Conservation (phyloP, 2,113 vertebrate genomes). For the Phaethornis superciliosus region DNA sequence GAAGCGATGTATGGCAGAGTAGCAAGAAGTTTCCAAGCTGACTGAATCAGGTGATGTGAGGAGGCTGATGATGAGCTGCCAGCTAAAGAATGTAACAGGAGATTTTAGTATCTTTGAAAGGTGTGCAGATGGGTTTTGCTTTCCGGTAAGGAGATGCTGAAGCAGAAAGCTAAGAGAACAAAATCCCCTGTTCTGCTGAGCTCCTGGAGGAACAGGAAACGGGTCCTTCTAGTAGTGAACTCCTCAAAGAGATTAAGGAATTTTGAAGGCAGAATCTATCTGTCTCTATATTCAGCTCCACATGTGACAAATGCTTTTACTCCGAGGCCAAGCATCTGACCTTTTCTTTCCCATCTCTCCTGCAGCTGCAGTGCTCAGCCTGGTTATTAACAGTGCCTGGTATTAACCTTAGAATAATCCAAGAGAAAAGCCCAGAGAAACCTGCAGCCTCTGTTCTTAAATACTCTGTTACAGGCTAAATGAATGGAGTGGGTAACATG, state of each 20-base stretch:
- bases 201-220: conserved; percentile 1
- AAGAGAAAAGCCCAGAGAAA: not conserved
- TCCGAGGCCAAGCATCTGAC: not conserved
- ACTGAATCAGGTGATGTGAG: not conserved
- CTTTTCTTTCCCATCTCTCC: conserved; percentile 23
- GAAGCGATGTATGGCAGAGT: not conserved
- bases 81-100: not conserved
- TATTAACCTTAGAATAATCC: conserved; percentile 36
- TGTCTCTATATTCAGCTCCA: not conserved
- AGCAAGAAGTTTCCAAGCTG: not conserved
- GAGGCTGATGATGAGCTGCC: not conserved
- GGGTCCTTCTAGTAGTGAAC: not conserved
- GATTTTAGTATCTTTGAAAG: not conserved
- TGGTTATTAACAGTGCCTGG: conserved; percentile 37
- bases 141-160: not conserved
- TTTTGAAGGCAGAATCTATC: conserved; percentile 29
- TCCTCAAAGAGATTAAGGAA: conserved; percentile 48
- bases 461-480: not conserved
- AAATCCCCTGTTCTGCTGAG: not conserved
- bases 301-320: conserved; percentile 19
- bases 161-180: not conserved
- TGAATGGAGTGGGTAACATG: not conserved
- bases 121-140: not conserved
- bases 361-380: conserved; percentile 3
- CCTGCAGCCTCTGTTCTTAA: not conserved